Evolutionary conservation across 64 coral and sea anemone genomes (phyloP), one percentile per base, ranked within the genome.

Genomic region (Catalaphyllia jardinei): DNA sequence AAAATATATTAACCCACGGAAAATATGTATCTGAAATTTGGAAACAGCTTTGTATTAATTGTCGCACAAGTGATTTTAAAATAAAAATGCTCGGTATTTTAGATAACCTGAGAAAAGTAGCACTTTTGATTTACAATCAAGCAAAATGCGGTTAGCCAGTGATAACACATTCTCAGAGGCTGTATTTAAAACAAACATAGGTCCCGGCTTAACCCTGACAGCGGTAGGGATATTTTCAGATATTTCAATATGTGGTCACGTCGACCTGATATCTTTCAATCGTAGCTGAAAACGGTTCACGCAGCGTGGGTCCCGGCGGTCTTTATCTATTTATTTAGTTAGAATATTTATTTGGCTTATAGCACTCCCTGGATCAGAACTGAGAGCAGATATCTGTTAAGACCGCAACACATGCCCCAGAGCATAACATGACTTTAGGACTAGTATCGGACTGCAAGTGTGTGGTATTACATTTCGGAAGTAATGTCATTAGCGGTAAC

Each of bases 401-500:
- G 39, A 64, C 81, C 33, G 81, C 63, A 71, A 51, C 9, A 27
- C 25, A 51, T 31, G 19, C 4, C 30, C 63, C 24, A 4, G 63
- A 20, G 42, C 63, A 19, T 63, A 60, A 46, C 38, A 51, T 64
- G 20, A 46, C 62, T 46, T 28, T 17, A n/a, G 17, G 29, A 51
- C 15, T 29, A 11, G 63, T 24, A 22, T n/a, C 63, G 71, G 81
- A 85, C 81, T 50, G 10, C 65, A 69, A 20, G 20, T 10, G 25
- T 25, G 22, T 5, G 24, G 81, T 71, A 85, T 85, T 71, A 18
- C 10, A 24, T 85, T 71, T 85, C 81, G 81, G 81, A 85, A 85
- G 81, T 85, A 28, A 13, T 71, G 31, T 85, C 63, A 85, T 85
- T 85, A 85, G 63, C 63, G 81, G 30, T 51, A 29, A 80, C 78